Conservation (phyloP, 2,113 vertebrate species). For the Cepphus grylle region DNA sequence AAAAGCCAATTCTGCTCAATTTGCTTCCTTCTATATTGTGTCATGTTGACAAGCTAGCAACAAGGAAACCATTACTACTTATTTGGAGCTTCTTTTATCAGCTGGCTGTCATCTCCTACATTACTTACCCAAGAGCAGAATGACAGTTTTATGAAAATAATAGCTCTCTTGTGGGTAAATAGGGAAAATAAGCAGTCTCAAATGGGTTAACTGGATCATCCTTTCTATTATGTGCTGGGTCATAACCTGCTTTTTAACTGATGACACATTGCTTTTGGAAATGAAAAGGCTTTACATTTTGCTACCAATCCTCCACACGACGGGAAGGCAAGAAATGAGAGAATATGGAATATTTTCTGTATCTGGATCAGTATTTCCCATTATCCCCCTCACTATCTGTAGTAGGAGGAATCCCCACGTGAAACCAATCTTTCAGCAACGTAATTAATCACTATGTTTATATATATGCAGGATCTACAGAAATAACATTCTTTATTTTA, state of each 20-base stretch:
- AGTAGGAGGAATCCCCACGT: not conserved
- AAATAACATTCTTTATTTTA: not conserved
- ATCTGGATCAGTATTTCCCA: not conserved
- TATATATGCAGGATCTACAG: not conserved
- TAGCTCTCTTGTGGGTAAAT: not conserved
- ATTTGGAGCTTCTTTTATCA: constrained; percentile 2
- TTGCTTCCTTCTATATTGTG: not conserved
- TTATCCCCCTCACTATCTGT: not conserved
- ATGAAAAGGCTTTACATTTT: not conserved
- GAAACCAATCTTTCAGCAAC: not conserved
- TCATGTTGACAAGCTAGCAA: not conserved
- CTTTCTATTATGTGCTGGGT: not conserved
- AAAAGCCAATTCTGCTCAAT: not conserved
- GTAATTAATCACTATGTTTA: not conserved
- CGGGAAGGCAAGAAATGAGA: not conserved
- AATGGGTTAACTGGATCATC: constrained; percentile 15
- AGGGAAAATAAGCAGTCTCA: not conserved
- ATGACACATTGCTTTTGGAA: not conserved
- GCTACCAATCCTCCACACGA: not conserved
- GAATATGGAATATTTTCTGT: not conserved
- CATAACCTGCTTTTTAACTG: not conserved
- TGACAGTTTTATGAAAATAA: constrained; percentile 1
- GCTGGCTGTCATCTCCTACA: not conserved
- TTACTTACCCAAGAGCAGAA: not conserved
- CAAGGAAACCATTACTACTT: not conserved